Evolutionary conservation across 2,888 invertebrate genomes (phyloP), one percentile per base, ranked within the genome.

Genomic region (Cryptus armator): DNA sequence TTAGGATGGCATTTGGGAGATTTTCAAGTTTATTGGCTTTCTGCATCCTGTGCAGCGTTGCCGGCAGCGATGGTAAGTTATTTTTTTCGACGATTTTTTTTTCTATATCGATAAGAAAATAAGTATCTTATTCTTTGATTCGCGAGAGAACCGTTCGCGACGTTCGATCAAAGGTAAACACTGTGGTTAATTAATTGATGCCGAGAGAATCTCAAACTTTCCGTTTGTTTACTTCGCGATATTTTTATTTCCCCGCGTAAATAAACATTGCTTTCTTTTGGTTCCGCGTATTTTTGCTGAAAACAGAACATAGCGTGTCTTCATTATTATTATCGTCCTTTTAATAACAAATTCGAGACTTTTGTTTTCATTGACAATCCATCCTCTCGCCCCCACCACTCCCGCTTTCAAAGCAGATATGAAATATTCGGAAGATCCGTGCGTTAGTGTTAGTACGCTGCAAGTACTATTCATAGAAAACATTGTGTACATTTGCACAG

Each of bases 1-100:
- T 84, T 90, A 91, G 90, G 87, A 91, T 91, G 91, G 90, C 89
- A 88, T 87, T 89, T 81, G 87, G 86, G 84, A 89, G 83, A 86
- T 86, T 89, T 81, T 86, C 83, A 83, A 87, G 87, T 86, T 88
- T 90, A 81, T 84, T 91, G 77, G 88, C 88, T 85, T 87, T 87
- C 86, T 91, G 87, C 87, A 88, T 91, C 76, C 74, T 88, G 43
- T 87, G 89, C 88, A 86, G 86, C 86, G 85, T 89, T 81, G 87
- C 88, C 84, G 86, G 87, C 84, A 86, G 86, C 76, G 51, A 85
- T 85, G 87, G 85, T 88, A 59, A 88, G 85, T 86, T 24, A 37
- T 43, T 67, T n/a, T 56, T 46, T 53, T 32, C 16, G 2, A 6
- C n/a, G 2, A 48, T 71, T 74, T 51, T 71, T 51, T 71, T 68